A percentile compares a stretch with the other conserved stretches of the same genome.
Evolutionary conservation across 1,140 invertebrate species (phyloP).

Genomic region (Euborellia annulipes): DNA sequence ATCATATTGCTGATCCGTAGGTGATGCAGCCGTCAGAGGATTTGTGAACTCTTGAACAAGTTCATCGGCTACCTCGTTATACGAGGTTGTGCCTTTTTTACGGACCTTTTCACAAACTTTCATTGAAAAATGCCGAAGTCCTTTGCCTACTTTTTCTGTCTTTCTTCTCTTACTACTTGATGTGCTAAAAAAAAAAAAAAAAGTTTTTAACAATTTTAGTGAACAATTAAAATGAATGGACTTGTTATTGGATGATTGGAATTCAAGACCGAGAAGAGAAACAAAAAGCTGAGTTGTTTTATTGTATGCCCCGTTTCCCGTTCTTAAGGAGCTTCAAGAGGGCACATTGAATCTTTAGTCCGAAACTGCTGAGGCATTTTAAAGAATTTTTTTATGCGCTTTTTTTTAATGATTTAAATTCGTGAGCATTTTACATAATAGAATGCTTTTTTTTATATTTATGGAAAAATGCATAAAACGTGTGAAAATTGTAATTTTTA

Average conservation of each 20-base stretch:
- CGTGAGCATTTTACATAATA: too few relatives aligned
- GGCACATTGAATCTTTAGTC: too few relatives aligned
- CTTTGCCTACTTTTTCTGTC: constrained; percentile 92
- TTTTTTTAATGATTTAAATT: too few relatives aligned
- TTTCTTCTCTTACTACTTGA: constrained; percentile 72
- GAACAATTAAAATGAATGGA: constrained; percentile 1
- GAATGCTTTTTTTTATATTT: too few relatives aligned
- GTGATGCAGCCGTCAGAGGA: constrained; percentile 34
- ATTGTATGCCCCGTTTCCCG: too few relatives aligned
- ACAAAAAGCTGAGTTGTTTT: too few relatives aligned
- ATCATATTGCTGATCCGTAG: constrained; percentile 71
- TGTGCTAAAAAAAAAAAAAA: constrained; percentile 13
- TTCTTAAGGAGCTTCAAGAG: too few relatives aligned
- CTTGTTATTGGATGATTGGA: not conserved
- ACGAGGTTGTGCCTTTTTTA: constrained; percentile 86
- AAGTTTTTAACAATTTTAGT: too few relatives aligned
- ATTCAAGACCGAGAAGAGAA: not conserved
- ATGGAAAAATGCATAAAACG: too few relatives aligned
- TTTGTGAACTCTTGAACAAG: constrained; percentile 83
- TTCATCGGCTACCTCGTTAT: constrained; percentile 98
- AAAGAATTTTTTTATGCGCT: too few relatives aligned
- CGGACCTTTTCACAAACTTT: constrained; percentile 99
- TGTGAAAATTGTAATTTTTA: too few relatives aligned
- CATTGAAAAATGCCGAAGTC: constrained; percentile 96
- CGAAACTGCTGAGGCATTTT: too few relatives aligned